Conservation (phyloP, 2,113 vertebrate genomes). For the Numida meleagris region DNA sequence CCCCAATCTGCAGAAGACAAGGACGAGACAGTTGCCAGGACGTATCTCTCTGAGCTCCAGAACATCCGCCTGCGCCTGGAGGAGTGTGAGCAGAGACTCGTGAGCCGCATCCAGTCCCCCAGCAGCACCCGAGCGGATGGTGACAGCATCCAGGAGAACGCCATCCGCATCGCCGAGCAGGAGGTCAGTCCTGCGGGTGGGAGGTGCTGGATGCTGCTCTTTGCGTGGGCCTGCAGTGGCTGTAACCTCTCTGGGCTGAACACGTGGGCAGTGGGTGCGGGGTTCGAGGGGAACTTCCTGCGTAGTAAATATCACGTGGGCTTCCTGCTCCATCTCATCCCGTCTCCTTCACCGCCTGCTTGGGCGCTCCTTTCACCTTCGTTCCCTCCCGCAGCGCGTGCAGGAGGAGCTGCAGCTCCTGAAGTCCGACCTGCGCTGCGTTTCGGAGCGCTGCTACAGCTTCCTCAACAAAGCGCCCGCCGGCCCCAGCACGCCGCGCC, state of each 20-base stretch:
- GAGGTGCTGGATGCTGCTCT: fast-evolving
- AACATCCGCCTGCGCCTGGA: conserved; percentile 85
- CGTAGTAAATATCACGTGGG: not conserved
- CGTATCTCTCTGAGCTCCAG: conserved; percentile 89
- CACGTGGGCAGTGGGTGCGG: fast-evolving
- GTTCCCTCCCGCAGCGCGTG: conserved; percentile 68
- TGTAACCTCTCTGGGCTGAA: not conserved
- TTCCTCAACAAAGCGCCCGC: conserved; percentile 90
- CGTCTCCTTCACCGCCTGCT: not conserved
- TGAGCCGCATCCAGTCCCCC: conserved; percentile 81
- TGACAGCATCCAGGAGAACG: conserved; percentile 75
- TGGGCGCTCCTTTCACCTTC: not conserved
- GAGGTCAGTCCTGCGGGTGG: conserved; percentile 80
- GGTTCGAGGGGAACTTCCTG: not conserved
- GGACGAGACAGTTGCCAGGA: conserved; percentile 88
- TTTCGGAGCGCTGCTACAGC: conserved; percentile 84
- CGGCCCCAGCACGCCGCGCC: conserved; percentile 80
- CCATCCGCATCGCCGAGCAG: conserved; percentile 86
- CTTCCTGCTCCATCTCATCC: fast-evolving
- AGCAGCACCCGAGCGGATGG: conserved; percentile 69
- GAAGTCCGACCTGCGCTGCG: conserved; percentile 78
- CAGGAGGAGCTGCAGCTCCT: conserved; percentile 85
- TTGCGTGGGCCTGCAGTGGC: fast-evolving
- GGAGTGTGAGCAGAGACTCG: conserved; percentile 87
- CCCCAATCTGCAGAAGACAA: conserved; percentile 86